phyloP scores from a whole-genome alignment of 2,888 invertebrate species.

The Troides aeacus region DNA sequence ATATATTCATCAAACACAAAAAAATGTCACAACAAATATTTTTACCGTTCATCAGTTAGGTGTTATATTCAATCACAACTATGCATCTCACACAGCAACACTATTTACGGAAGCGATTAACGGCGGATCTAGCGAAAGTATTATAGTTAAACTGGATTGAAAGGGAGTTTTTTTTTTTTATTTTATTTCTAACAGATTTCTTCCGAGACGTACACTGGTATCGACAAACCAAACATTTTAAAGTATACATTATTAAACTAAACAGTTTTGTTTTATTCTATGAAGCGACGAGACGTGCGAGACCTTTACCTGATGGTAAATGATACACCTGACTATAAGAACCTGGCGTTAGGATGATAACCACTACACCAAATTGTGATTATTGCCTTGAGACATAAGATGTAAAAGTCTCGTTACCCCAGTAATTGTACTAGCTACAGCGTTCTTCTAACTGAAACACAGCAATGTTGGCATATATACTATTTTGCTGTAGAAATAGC shows the following conservation, averaged over 20 bases:
- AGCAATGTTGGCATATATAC: too few relatives aligned
- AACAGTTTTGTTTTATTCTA: background rate
- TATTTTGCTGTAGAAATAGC: too few relatives aligned
- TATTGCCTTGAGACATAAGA: too few relatives aligned
- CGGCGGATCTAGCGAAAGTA: conserved; percentile 28
- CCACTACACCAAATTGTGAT: too few relatives aligned
- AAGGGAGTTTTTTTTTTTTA: conserved; percentile 5
- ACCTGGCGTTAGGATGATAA: too few relatives aligned
- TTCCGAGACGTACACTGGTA: conserved; percentile 5
- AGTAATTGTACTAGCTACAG: too few relatives aligned
- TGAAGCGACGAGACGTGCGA: too few relatives aligned
- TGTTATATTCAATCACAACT: background rate
- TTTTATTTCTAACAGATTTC: conserved; percentile 5
- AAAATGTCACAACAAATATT: background rate
- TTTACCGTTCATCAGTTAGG: background rate
- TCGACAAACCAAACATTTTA: background rate
- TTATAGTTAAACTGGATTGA: conserved; percentile 26
- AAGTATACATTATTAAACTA: conserved; percentile 1
- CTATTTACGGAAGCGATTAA: conserved; percentile 23
- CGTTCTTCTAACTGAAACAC: too few relatives aligned
- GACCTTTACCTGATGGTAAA: too few relatives aligned
- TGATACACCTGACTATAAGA: too few relatives aligned
- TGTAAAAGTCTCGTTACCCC: too few relatives aligned
- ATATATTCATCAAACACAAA: background rate
- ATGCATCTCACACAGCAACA: conserved; percentile 4